phyloP scores from a whole-genome alignment of 1,140 invertebrate species.

The Drosophila persimilis region DNA sequence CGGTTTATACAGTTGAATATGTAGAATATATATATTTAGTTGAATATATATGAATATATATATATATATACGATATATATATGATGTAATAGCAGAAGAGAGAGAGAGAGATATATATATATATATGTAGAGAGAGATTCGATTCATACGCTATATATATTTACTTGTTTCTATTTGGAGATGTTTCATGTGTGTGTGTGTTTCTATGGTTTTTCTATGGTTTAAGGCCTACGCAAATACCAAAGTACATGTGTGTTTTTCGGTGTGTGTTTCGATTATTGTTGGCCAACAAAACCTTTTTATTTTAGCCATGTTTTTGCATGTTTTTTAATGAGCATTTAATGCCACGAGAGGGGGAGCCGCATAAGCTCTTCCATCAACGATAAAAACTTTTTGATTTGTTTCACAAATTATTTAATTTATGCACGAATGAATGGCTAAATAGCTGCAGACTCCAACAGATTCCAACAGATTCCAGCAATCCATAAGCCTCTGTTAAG shows the following conservation, averaged over 20 bases:
- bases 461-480: neutral
- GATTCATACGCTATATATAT: constrained; percentile 22
- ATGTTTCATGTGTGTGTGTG: constrained; percentile 5
- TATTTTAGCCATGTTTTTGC: constrained; percentile 7
- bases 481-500: constrained; percentile 37
- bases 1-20: constrained; percentile 71
- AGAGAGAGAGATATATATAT: constrained; percentile 29
- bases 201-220: constrained; percentile 30
- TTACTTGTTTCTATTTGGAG: constrained; percentile 23
- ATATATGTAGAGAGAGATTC: constrained; percentile 30
- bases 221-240: constrained; percentile 37
- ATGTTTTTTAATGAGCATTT: constrained; percentile 50
- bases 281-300: constrained; percentile 37
- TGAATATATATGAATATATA: constrained; percentile 37
- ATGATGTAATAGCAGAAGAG: constrained; percentile 16
- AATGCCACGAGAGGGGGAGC: constrained; percentile 29
- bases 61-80: constrained; percentile 31
- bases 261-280: constrained; percentile 12
- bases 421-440: constrained; percentile 25
- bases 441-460: neutral
- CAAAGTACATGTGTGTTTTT: constrained; percentile 26
- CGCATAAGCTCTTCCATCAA: constrained; percentile 30
- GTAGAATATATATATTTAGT: constrained; percentile 32
- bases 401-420: constrained; percentile 33
- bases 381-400: constrained; percentile 47